Evolutionary conservation across 2,797 vertebrate genomes (phyloP).

Genomic region (Acanthiza pusilla): DNA sequence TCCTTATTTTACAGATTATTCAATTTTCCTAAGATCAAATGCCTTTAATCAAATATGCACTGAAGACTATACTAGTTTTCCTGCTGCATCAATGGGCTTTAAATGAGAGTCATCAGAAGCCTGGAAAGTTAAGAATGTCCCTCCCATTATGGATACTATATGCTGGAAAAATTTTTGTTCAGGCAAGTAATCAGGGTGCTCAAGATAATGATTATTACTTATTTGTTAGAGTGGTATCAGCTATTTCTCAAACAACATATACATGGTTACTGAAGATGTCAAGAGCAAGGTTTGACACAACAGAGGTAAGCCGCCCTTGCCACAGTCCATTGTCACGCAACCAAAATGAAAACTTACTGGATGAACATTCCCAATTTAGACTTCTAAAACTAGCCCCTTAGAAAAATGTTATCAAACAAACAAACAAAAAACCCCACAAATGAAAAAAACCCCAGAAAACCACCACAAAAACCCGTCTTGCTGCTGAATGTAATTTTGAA

Average conservation of each 20-base stretch:
- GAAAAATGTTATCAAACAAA: slow-evolving; percentile 21
- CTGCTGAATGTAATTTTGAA: slow-evolving; percentile 40
- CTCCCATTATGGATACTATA: not conserved
- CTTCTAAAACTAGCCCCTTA: slow-evolving; percentile 19
- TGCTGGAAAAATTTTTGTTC: not conserved
- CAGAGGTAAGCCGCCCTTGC: not conserved
- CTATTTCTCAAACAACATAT: not conserved
- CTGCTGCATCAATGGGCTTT: not conserved
- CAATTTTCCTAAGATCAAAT: not conserved
- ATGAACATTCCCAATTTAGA: slow-evolving; percentile 8
- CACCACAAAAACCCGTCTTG: not conserved
- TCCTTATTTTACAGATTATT: not conserved
- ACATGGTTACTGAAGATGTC: not conserved
- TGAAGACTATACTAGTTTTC: not conserved
- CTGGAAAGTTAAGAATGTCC: not conserved
- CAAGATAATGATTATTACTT: not conserved
- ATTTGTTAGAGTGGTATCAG: not conserved
- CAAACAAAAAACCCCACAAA: not conserved
- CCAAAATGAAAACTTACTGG: slow-evolving; percentile 1
- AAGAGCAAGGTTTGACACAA: not conserved
- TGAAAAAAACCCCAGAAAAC: no score
- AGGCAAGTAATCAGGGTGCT: not conserved
- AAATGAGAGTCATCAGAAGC: not conserved
- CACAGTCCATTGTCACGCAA: not conserved
- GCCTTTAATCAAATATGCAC: not conserved